Conservation (phyloP, 2,797 vertebrate species). For the Sarcoramphus papa region DNA sequence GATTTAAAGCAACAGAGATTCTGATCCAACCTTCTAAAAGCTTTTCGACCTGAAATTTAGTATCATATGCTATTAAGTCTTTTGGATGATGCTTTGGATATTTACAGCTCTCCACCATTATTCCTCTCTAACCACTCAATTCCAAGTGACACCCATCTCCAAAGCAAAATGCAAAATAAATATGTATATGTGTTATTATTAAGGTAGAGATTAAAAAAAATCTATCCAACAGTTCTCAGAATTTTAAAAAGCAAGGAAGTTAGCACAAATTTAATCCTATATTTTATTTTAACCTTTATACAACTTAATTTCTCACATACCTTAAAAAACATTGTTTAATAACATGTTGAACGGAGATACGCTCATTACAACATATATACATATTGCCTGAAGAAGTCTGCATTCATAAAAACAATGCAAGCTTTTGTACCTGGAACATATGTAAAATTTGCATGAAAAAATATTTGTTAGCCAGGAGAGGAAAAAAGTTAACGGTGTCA, state of each 20-base stretch:
- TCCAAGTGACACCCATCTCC: background rate
- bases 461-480: background rate
- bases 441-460: background rate
- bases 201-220: background rate
- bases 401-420: background rate
- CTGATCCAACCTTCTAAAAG: background rate
- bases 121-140: background rate
- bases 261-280: background rate
- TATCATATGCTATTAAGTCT: background rate
- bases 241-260: background rate
- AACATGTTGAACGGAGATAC: background rate
- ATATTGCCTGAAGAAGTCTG: background rate
- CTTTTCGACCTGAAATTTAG: background rate
- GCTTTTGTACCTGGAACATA: background rate
- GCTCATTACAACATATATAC: background rate
- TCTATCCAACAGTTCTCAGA: background rate
- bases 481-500: background rate
- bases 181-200: background rate
- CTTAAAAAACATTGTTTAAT: background rate
- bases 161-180: background rate
- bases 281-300: background rate
- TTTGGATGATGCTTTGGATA: background rate
- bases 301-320: background rate
- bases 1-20: background rate
- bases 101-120: background rate